phyloP scores from a whole-genome alignment of 2,113 vertebrate genomes.

The Xerus inauris region DNA sequence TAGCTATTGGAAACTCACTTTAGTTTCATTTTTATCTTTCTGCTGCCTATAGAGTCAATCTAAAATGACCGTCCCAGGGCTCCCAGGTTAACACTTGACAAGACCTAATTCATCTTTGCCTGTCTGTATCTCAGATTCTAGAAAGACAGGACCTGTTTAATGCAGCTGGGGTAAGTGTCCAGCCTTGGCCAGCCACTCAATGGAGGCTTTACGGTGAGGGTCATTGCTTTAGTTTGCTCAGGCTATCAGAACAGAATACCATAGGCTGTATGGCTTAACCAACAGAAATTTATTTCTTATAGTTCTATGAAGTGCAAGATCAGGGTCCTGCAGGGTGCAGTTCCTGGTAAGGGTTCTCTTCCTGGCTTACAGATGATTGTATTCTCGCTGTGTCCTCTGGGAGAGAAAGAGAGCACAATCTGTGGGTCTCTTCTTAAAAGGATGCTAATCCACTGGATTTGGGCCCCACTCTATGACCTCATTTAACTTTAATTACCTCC shows the following conservation, averaged over 20 bases:
- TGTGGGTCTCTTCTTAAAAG: neutral
- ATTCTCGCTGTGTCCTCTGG: neutral
- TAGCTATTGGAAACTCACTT: neutral
- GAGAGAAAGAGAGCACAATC: neutral
- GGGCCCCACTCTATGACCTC: neutral
- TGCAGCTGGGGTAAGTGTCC: neutral
- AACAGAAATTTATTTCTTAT: neutral
- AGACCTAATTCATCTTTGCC: neutral
- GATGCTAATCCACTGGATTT: neutral
- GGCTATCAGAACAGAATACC: neutral
- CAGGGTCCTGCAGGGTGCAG: neutral
- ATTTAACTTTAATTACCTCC: conserved; percentile 27
- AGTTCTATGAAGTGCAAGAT: neutral
- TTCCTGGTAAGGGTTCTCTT: neutral
- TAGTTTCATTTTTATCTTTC: conserved; percentile 28
- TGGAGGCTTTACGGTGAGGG: neutral
- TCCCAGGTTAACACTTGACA: neutral
- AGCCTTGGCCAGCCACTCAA: neutral
- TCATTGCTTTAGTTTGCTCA: neutral
- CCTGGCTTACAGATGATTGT: neutral
- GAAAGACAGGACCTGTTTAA: neutral
- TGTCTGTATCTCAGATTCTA: neutral
- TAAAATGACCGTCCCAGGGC: neutral
- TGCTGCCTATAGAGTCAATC: neutral
- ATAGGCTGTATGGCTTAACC: neutral